Evolutionary conservation across 2,888 invertebrate species (phyloP), one percentile per base, ranked within the genome.

Genomic region (Arge pagana): DNA sequence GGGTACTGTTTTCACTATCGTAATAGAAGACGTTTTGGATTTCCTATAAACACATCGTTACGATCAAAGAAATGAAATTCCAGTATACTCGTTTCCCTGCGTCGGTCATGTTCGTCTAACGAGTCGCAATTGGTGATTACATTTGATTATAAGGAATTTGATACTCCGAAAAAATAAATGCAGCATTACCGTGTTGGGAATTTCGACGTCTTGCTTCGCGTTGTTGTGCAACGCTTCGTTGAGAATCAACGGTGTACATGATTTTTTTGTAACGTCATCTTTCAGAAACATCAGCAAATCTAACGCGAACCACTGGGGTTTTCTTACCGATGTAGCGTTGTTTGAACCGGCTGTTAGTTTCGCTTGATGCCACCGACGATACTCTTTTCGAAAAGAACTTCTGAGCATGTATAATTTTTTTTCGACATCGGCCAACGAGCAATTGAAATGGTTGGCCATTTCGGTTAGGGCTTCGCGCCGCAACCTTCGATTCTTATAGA

Each of bases 381-480:
- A 51, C 36, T 51, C 50, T 26, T 51, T 51, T 43, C 50, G 15
- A 30, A 51, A 51, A 4, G 50, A 51, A 19, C 50, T 51, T 43
- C 50, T 41, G 16, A 51, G 42, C 50, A 51, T 51, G 36, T 51
- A 51, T 26, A 51, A 42, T 19, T 51, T 51, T 26, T 51, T 51
- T 13, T 51, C 50, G 16, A 51, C 43, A 8, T 51, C 50, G 8
- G 50, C 50, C 11, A 51, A 13, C n/a, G 50, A 43, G 42, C 50
- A 51, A 28, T 51, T 43, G 19, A 51, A 51, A 26, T 35, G 15
- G 21, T 51, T 43, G 13, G 50, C 50, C 50, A 51, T 51, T 36
- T 43, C 50, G 19, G 43, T 51, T 2, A 51, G 28, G 6, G 50
- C 43, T 26, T 51, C 50, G n/a, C 50, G 50, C 8, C 50, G 50